Evolutionary conservation across 2,113 vertebrate genomes (phyloP).

Genomic region (Microcebus tavaratra): DNA sequence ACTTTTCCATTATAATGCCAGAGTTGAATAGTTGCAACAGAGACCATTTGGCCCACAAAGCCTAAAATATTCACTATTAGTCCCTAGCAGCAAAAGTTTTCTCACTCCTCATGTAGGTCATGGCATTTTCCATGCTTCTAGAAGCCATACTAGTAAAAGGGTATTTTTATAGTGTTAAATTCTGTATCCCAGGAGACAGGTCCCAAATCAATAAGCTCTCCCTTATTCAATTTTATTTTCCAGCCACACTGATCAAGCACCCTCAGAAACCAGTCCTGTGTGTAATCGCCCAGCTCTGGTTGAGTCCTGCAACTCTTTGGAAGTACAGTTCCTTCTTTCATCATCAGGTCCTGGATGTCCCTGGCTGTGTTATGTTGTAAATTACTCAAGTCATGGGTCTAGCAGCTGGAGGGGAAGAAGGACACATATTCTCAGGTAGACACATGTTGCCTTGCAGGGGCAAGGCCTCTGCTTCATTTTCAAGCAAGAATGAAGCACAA

Average conservation of each 20-base stretch:
- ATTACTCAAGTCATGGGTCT: neutral
- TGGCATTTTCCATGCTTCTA: neutral
- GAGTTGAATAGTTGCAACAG: neutral
- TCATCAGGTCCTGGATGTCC: neutral
- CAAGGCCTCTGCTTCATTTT: neutral
- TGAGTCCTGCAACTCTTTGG: neutral
- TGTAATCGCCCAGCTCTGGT: neutral
- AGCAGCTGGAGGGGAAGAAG: neutral
- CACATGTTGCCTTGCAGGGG: neutral
- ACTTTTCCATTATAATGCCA: neutral
- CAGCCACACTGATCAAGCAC: neutral
- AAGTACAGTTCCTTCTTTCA: neutral
- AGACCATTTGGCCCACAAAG: neutral
- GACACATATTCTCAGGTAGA: neutral
- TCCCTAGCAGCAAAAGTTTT: neutral
- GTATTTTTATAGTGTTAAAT: neutral
- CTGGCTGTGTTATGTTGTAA: neutral
- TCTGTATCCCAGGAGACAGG: neutral
- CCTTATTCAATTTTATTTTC: neutral
- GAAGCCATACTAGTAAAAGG: neutral
- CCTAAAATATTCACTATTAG: neutral
- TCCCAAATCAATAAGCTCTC: neutral
- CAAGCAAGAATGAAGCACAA: neutral
- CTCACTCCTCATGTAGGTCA: neutral
- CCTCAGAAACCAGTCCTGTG: neutral